Base-by-base conservation (phyloP, 1,140 invertebrate genomes). In the Diabrotica undecimpunctata region DNA sequence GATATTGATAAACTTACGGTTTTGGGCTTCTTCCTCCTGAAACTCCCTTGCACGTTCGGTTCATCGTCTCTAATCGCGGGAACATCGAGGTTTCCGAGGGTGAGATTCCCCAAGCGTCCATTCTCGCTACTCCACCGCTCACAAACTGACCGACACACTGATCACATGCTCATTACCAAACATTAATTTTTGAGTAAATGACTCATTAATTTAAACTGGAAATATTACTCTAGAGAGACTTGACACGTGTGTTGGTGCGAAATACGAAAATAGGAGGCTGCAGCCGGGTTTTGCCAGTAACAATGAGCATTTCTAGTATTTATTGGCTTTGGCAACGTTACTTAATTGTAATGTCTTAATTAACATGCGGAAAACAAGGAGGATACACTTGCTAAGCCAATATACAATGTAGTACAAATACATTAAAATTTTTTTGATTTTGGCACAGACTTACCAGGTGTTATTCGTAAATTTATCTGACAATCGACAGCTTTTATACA, bases 21-120 rank as follows among this genome's bases (percentile, higher is more conserved):
- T 46, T 46, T 46, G n/a, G 41, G 8, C n/a, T 46, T 46, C 0
- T n/a, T 46, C 65, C 80, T 78, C 25, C 84, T 78, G 68, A 84
- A 80, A 73, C 81, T 86, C 61, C 76, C 76, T 51, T 79, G 79
- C 70, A 83, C 67, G 6, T 46, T 46, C 8, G 6, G 8, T 46
- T 46, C 41, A 72, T 87, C 86, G 74, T 88, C 86, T 60, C 85
- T 81, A 7, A 83, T 84, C 68, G 87, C 84, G 9, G 84, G 84
- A 13, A 79, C 81, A 5, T 83, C 80, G 4, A 83, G 83, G 58
- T 83, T 81, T 70, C 86, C 86, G 66, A 88, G 76, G 65, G 84
- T 83, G 6, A 46, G 4, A 46, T 46, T 46, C 46, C 84, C 86
- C 86, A 87, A 53, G 82, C 83, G 78, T 85, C 86, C 86, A 88